Conservation (phyloP, 2,797 vertebrate genomes). For the Perdix hodgsoniae region DNA sequence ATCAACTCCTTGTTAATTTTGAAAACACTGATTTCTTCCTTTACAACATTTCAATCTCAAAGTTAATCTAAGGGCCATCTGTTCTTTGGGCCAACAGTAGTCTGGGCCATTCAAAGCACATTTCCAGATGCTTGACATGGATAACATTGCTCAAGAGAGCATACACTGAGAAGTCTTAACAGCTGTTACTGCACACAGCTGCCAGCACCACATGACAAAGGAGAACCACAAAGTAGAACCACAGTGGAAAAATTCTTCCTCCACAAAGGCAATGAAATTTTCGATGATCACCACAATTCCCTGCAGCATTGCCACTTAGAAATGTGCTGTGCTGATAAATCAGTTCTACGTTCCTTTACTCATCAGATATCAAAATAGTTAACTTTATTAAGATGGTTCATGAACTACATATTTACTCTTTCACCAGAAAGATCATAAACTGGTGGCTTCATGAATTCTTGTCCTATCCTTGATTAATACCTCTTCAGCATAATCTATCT, state of each 20-base stretch:
- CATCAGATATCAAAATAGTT: not conserved
- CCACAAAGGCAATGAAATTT: not conserved
- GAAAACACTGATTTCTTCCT: not conserved
- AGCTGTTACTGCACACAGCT: not conserved
- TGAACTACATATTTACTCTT: not conserved
- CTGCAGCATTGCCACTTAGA: not conserved
- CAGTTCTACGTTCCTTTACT: not conserved
- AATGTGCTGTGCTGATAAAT: not conserved
- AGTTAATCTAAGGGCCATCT: not conserved
- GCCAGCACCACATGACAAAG: not conserved
- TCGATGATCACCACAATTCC: not conserved
- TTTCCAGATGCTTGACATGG: not conserved
- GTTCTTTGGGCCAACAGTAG: not conserved
- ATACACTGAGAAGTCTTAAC: fast-evolving
- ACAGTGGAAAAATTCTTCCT: not conserved
- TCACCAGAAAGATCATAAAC: not conserved
- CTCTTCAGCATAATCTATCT: not conserved
- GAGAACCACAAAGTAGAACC: not conserved
- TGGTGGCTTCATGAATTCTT: not conserved
- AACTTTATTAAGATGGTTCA: not conserved
- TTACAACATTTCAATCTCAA: not conserved
- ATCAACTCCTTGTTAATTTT: not conserved
- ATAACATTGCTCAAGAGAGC: not conserved
- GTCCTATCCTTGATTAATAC: not conserved
- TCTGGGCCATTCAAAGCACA: not conserved